Evolutionary conservation across 2,888 invertebrate genomes (phyloP).

Genomic region (Latheticus oryzae): DNA sequence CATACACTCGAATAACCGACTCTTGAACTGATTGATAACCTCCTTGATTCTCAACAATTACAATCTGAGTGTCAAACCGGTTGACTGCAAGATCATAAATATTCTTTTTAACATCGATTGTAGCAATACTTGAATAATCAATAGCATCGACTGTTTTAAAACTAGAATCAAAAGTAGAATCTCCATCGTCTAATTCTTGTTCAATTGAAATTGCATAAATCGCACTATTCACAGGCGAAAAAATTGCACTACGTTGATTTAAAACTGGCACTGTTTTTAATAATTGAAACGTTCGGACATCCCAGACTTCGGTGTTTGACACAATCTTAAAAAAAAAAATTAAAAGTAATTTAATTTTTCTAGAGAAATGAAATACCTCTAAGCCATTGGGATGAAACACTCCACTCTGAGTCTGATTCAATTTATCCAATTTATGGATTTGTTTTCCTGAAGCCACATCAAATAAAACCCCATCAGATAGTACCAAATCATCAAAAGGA

Average conservation of each 20-base stretch:
- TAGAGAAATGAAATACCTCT: constrained; percentile 72
- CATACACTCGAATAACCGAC: constrained; percentile 90
- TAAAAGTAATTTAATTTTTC: neutral
- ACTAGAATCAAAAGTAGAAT: constrained; percentile 86
- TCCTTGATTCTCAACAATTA: constrained; percentile 90
- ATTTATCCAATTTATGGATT: constrained; percentile 97
- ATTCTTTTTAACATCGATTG: constrained; percentile 91
- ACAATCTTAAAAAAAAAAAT: constrained; percentile 76
- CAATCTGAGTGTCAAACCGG: constrained; percentile 86
- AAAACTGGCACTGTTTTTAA: constrained; percentile 93
- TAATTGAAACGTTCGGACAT: constrained; percentile 92
- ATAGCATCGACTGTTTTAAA: constrained; percentile 95
- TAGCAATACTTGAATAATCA: constrained; percentile 95
- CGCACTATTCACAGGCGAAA: constrained; percentile 87
- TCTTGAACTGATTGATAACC: constrained; percentile 87
- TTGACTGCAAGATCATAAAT: constrained; percentile 89
- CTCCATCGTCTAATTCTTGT: constrained; percentile 77
- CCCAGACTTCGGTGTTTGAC: constrained; percentile 99
- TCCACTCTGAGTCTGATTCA: constrained; percentile 94
- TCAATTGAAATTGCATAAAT: constrained; percentile 89
- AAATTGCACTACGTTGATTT: constrained; percentile 89
- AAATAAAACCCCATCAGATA: constrained; percentile 96
- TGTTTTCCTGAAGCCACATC: constrained; percentile 88
- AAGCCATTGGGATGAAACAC: constrained; percentile 96
- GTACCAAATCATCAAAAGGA: constrained; percentile 92